Percentiles rank a stretch among this genome's conserved stretches.
phyloP scores from a whole-genome alignment of 1,140 invertebrate species.

The Odontomachus brunneus region DNA sequence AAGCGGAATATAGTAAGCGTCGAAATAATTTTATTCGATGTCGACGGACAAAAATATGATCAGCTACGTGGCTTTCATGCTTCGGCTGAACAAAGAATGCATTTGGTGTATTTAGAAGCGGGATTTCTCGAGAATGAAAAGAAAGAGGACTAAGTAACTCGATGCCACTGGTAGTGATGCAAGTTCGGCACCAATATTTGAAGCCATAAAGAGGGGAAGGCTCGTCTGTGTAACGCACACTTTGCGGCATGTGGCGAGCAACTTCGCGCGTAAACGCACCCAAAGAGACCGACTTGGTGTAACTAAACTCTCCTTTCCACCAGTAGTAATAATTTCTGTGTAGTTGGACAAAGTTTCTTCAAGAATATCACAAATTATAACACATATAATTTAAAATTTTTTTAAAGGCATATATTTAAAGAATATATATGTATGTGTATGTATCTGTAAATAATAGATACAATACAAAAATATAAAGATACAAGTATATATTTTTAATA shows the following conservation, averaged over 20 bases:
- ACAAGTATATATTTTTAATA: too few species aligned
- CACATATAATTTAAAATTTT: too few species aligned
- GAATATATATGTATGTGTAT: too few species aligned
- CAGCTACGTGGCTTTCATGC: conserved; percentile 40
- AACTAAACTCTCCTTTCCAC: background rate
- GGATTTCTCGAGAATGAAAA: conserved; percentile 56
- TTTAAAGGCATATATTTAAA: too few species aligned
- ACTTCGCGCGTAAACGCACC: background rate
- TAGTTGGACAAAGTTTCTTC: background rate
- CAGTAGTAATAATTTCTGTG: background rate
- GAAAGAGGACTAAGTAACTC: conserved; percentile 72
- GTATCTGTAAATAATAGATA: too few species aligned
- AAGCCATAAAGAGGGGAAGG: conserved; percentile 54
- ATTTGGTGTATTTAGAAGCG: conserved; percentile 71
- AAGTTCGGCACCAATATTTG: conserved; percentile 62
- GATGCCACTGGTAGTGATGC: conserved; percentile 72
- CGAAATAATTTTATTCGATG: conserved; percentile 22
- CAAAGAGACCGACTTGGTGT: background rate
- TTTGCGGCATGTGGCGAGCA: background rate
- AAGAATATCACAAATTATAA: too few species aligned
- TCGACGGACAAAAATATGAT: conserved; percentile 30
- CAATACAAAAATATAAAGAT: too few species aligned
- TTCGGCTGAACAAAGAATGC: conserved; percentile 74
- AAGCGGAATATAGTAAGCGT: background rate
- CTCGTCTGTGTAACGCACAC: conserved; percentile 20